Evolutionary conservation across 2,888 invertebrate species (phyloP).

Genomic region (Xylota segnis): DNA sequence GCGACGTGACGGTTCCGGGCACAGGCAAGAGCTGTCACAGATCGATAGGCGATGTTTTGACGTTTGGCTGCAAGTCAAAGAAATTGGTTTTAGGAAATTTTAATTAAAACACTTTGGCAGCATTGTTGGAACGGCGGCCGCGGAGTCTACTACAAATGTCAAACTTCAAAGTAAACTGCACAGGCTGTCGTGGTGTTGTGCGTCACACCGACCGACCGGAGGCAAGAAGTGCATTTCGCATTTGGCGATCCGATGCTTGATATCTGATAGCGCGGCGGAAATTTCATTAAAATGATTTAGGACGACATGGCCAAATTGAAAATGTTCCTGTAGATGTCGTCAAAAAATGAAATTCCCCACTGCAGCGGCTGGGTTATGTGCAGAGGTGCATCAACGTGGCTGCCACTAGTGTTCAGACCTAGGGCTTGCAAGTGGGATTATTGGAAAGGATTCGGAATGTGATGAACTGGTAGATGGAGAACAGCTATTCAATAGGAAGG

Average conservation of each 20-base stretch:
- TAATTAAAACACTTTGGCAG: conserved; percentile 65
- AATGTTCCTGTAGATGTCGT: conserved; percentile 12
- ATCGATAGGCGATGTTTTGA: conserved; percentile 13
- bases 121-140: background rate
- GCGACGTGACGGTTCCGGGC: too few relatives aligned
- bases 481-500: too few relatives aligned
- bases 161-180: conserved; percentile 35
- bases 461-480: too few relatives aligned
- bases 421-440: background rate
- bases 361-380: background rate
- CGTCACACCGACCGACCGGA: background rate
- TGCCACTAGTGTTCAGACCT: conserved; percentile 41
- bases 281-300: conserved; percentile 71
- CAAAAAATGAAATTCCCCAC: conserved; percentile 51
- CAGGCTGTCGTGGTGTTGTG: background rate
- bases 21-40: conserved; percentile 2
- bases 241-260: conserved; percentile 20
- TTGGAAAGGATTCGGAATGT: too few relatives aligned
- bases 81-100: conserved; percentile 56
- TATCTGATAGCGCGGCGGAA: conserved; percentile 32
- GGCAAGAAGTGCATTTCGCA: conserved; percentile 21
- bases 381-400: background rate
- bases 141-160: conserved; percentile 15
- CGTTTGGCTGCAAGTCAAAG: conserved; percentile 56
- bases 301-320: conserved; percentile 30